Conservation (phyloP, 2,888 invertebrate genomes). For the Nebria salina region DNA sequence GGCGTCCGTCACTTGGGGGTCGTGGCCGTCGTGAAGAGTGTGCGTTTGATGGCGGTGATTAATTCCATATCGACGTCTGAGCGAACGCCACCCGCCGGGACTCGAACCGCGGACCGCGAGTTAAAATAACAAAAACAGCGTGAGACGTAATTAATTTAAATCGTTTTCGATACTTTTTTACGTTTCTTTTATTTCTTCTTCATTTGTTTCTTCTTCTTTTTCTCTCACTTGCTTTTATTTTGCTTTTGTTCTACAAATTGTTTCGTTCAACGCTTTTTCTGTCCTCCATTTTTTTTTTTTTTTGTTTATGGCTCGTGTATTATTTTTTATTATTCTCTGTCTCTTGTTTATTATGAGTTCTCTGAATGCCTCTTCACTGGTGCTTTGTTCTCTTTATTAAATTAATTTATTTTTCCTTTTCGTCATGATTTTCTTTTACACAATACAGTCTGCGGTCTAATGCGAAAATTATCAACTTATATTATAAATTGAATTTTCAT, state of each 20-base stretch:
- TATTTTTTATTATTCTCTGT: conserved; percentile 38
- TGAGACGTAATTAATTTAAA: conserved; percentile 60
- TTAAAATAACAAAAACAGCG: conserved; percentile 61
- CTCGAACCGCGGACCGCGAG: conserved; percentile 56
- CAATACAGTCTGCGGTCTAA: too few relatives aligned
- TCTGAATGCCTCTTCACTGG: conserved; percentile 28
- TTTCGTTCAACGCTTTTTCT: conserved; percentile 36
- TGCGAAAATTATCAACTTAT: too few relatives aligned
- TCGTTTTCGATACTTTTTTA: conserved; percentile 53
- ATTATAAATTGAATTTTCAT: too few relatives aligned
- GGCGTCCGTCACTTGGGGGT: background rate
- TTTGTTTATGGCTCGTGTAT: conserved; percentile 36
- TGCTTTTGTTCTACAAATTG: conserved; percentile 51
- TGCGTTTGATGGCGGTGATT: conserved; percentile 57
- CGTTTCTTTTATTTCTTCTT: conserved; percentile 47
- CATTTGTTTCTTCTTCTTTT: conserved; percentile 29
- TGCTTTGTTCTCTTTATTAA: conserved; percentile 44
- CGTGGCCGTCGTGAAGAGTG: conserved; percentile 34
- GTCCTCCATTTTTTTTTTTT: conserved; percentile 27
- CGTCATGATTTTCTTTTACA: conserved; percentile 1
- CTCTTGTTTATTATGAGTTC: conserved; percentile 41
- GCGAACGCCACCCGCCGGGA: conserved; percentile 55
- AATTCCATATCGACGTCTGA: conserved; percentile 58
- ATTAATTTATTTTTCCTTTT: conserved; percentile 42
- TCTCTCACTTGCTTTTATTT: conserved; percentile 48